These are phyloP conservation scores for Helicoverpa zea DNA, from an alignment of 1,140 invertebrate species.

Conservation along the genomic window DNA sequence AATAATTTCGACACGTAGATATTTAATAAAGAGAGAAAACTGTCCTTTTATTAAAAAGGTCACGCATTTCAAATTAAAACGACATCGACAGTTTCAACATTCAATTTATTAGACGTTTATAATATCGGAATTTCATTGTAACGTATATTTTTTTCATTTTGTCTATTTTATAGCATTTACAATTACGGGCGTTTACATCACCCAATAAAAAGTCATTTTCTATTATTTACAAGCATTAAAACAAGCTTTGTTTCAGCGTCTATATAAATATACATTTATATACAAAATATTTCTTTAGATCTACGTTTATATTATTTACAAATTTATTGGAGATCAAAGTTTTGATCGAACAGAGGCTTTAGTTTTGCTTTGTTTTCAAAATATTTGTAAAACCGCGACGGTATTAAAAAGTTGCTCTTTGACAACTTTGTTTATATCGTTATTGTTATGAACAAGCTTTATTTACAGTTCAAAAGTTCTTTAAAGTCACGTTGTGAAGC, in stretches of 20 bases:
- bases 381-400: slow-evolving; percentile 9
- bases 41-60: neutral
- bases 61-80: slow-evolving; percentile 35
- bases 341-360: slow-evolving; percentile 31
- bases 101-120: slow-evolving; percentile 63
- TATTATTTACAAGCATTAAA: slow-evolving; percentile 51
- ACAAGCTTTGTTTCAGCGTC: slow-evolving; percentile 37
- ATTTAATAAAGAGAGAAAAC: neutral
- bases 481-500: neutral
- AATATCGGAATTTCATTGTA: slow-evolving; percentile 54
- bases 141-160: slow-evolving; percentile 45
- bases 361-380: slow-evolving; percentile 12
- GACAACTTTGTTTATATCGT: slow-evolving; percentile 12
- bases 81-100: slow-evolving; percentile 54
- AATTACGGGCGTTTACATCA: slow-evolving; percentile 5
- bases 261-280: slow-evolving; percentile 46
- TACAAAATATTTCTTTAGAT: slow-evolving; percentile 41
- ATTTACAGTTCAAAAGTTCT: slow-evolving; percentile 23
- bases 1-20: slow-evolving; percentile 14
- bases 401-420: slow-evolving; percentile 26
- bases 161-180: slow-evolving; percentile 43
- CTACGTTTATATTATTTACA: slow-evolving; percentile 36
- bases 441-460: slow-evolving; percentile 27
- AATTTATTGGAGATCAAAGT: slow-evolving; percentile 33
- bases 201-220: slow-evolving; percentile 20